phyloP scores from a whole-genome alignment of 37 sponge, comb jelly and placozoan genomes.

The Tethya wilhelma region DNA sequence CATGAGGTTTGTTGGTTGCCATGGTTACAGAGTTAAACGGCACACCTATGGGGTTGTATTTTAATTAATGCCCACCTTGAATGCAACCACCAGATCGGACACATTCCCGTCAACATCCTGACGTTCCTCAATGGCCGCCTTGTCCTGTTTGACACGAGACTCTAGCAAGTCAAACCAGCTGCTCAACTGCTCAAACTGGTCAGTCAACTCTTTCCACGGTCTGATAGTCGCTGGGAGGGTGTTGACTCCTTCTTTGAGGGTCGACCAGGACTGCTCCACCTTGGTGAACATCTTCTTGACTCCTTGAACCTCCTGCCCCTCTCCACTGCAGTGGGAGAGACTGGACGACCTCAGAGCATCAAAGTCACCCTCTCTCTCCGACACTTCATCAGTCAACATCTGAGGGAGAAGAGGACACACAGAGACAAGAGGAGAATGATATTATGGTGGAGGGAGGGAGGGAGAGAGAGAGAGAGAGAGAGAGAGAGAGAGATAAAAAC shows the following conservation, averaged over 20 bases:
- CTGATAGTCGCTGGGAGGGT: neutral
- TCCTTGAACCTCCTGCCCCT: conserved; percentile 2
- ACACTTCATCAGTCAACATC: conserved; percentile 27
- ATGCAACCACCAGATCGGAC: conserved; percentile 4
- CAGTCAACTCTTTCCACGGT: conserved; percentile 45
- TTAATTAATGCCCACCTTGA: conserved; percentile 6
- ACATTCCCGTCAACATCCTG: conserved; percentile 4
- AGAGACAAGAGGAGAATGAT: neutral
- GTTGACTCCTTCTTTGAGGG: neutral
- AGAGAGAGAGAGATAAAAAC: too few relatives aligned
- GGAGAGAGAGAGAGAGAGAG: neutral
- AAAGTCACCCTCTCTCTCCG: neutral
- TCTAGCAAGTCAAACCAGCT: conserved; percentile 16
- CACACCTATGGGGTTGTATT: neutral
- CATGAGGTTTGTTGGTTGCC: too few relatives aligned
- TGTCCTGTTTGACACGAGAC: neutral
- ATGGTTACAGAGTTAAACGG: neutral
- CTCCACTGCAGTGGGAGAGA: conserved; percentile 4
- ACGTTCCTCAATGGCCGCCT: neutral
- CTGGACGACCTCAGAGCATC: neutral
- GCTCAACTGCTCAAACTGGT: conserved; percentile 26
- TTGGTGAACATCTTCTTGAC: neutral
- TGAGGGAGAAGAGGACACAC: too few relatives aligned
- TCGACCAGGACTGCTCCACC: conserved; percentile 7
- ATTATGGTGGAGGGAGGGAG: too few relatives aligned